Evolutionary conservation across 64 coral and sea anemone genomes (phyloP).

Genomic region (Exaiptasia diaphana): DNA sequence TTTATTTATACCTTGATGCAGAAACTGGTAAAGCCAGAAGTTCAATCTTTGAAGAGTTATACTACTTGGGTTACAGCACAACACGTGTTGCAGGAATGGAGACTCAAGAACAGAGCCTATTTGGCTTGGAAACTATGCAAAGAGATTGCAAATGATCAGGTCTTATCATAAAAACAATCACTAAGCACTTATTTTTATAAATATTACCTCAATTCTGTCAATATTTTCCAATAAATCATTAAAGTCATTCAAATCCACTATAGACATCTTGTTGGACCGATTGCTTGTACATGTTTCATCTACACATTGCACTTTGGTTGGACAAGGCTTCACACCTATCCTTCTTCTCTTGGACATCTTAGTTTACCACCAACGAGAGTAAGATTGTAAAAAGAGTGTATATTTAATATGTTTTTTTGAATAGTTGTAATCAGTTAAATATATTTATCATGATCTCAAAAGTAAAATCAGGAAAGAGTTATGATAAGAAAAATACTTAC

Average conservation of each 20-base stretch:
- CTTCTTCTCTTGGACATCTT: too few species aligned
- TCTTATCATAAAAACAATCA: not conserved
- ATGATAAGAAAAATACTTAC: not conserved
- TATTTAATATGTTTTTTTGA: too few species aligned
- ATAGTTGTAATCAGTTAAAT: too few species aligned
- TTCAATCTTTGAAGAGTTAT: constrained; percentile 70
- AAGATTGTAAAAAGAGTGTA: too few species aligned
- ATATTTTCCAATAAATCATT: constrained; percentile 74
- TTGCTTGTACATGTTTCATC: too few species aligned
- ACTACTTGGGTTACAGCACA: constrained; percentile 58
- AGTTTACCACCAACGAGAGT: too few species aligned
- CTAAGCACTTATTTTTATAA: not conserved
- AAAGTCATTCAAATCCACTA: constrained; percentile 39
- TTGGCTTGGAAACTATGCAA: constrained; percentile 79
- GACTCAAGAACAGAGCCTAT: constrained; percentile 73
- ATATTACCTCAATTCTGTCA: constrained; percentile 75
- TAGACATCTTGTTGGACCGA: too few species aligned
- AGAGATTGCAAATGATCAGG: not conserved
- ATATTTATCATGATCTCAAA: too few species aligned
- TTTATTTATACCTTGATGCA: constrained; percentile 95
- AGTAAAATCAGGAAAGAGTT: too few species aligned
- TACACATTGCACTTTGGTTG: too few species aligned
- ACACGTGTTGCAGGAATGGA: constrained; percentile 81
- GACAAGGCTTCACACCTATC: too few species aligned
- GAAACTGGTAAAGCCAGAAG: constrained; percentile 85